Evolutionary conservation across 2,797 vertebrate species (phyloP), one percentile per base, ranked within the genome.

Genomic region (Phataginus tricuspis): DNA sequence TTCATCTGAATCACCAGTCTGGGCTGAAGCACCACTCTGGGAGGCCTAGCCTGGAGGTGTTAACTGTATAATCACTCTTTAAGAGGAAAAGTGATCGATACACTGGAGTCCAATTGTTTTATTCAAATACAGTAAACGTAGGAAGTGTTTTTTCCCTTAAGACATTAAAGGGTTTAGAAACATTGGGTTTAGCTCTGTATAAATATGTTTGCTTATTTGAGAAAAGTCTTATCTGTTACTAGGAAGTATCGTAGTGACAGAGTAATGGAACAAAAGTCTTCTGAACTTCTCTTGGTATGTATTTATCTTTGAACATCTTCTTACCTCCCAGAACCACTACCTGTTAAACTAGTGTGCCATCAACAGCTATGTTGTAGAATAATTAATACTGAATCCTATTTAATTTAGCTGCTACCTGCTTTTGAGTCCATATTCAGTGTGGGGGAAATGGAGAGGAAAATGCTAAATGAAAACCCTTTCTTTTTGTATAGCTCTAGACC

Each of bases 391-490:
- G 21, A 3, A 68, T 93, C 25, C 25, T 86, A 45, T 93, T 89
- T 83, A 84, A 94, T 91, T 96, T 93, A 91, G 82, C 13, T 88
- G 29, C 64, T 69, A 94, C 77, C 93, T 95, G 61, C n/a, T 96
- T 96, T 86, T 96, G 69, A 88, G 66, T 91, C 64, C 29, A 95
- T 75, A 91, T 95, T 95, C 77, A 85, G 18, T n/a, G 8, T 66
- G 15, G 55, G 69, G 12, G n/a, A 12, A 45, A 45, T 64, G 27
- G 39, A 34, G 34, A 57, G n/a, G 23, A 71, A 66, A 78, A 42
- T 2, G 16, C 21, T 42, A 74, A 55, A 21, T 53, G n/a, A 74
- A 89, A 91, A 49, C 5, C 7, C 23, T 57, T 59, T 55, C 39
- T 66, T 94, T 86, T 82, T 51, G 13, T n/a, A 23, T 31, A 57